Conservation (phyloP, 2,797 vertebrate species). For the Spinus pinus region DNA sequence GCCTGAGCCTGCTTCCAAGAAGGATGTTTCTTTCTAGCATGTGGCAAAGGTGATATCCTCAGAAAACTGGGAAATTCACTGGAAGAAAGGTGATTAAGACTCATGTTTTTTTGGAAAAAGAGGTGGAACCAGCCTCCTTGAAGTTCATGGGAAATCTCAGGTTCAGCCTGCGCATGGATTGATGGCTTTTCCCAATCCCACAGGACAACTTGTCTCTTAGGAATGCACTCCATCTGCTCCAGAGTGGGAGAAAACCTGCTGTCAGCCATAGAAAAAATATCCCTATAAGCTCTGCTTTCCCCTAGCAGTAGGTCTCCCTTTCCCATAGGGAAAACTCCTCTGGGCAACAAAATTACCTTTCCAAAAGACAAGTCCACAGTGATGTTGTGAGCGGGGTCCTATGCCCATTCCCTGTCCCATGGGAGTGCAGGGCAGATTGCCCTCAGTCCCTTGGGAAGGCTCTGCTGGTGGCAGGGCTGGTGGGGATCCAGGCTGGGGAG, state of each 20-base stretch:
- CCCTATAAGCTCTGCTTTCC: background rate
- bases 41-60: background rate
- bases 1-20: fast-evolving
- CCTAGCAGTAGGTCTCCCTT: background rate
- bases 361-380: background rate
- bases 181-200: background rate
- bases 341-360: background rate
- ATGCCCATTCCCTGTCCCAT: background rate
- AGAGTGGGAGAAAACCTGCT: background rate
- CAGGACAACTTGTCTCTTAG: fast-evolving
- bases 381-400: fast-evolving
- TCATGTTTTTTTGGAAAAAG: background rate
- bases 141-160: background rate
- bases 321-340: background rate
- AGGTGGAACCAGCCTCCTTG: background rate
- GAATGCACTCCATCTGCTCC: background rate
- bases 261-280: background rate
- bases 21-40: background rate
- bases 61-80: background rate
- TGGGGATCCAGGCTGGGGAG: background rate
- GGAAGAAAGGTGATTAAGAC: background rate
- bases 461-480: background rate
- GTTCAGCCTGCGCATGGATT: fast-evolving
- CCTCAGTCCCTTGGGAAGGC: background rate
- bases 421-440: background rate